These are phyloP conservation scores for Azorinus chamasolen DNA, from an alignment of 2,888 invertebrate genomes.

Conservation along the genomic window DNA sequence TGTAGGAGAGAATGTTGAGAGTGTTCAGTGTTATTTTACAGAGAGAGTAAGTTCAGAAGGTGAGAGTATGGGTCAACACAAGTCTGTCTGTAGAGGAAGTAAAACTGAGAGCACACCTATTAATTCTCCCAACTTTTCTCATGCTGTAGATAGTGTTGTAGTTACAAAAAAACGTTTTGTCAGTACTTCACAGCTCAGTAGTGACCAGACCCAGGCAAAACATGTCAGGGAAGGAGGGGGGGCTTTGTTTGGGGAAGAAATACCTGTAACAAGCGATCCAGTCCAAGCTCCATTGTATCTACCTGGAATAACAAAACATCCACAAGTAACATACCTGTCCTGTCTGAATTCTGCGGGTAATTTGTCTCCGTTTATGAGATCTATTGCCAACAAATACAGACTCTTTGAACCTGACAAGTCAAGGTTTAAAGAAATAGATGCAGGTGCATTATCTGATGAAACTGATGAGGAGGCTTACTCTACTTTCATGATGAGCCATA, in stretches of 20 bases:
- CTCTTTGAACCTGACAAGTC: constrained; percentile 45
- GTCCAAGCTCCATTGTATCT: neutral
- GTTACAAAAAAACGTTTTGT: constrained; percentile 52
- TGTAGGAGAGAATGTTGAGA: too few species aligned
- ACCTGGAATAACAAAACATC: neutral
- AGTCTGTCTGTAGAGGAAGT: too few species aligned
- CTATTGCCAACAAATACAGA: constrained; percentile 66
- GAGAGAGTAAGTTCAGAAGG: too few species aligned
- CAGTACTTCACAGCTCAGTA: constrained; percentile 17
- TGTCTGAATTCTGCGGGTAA: constrained; percentile 61
- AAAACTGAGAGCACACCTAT: neutral
- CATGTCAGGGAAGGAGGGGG: too few species aligned
- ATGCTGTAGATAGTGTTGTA: constrained; percentile 55
- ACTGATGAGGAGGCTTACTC: neutral
- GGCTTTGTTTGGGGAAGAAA: neutral
- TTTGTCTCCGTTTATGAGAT: constrained; percentile 69
- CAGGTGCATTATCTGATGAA: neutral
- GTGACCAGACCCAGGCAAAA: constrained; percentile 14
- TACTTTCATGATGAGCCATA: constrained; percentile 7
- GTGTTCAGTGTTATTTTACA: too few species aligned
- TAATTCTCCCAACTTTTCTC: constrained; percentile 29
- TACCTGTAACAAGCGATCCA: neutral
- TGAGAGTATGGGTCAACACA: too few species aligned
- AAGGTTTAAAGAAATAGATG: constrained; percentile 11
- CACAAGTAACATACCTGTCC: constrained; percentile 59